A percentile compares a stretch with the other conserved stretches of the same genome.
phyloP scores from a whole-genome alignment of 2,797 vertebrate species.

The Fringilla coelebs region DNA sequence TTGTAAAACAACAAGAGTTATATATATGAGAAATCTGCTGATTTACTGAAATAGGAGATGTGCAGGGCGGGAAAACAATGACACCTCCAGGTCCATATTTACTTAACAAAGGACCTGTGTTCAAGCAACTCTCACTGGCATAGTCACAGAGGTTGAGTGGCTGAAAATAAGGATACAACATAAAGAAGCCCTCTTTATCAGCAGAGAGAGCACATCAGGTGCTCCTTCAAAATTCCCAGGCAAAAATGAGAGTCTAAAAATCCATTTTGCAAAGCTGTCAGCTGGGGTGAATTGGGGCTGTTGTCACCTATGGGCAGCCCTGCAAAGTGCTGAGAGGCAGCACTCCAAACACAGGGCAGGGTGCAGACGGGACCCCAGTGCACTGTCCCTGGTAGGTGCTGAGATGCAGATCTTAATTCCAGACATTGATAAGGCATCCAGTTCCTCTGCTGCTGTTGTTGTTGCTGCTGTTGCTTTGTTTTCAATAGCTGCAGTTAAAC shows the following conservation, averaged over 20 bases:
- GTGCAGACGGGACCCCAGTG: neutral
- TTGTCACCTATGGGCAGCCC: neutral
- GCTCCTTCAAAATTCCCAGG: neutral
- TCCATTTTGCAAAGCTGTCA: neutral
- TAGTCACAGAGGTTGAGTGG: neutral
- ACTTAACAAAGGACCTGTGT: neutral
- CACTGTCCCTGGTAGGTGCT: neutral
- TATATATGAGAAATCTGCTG: neutral
- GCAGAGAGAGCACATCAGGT: neutral
- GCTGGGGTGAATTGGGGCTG: neutral
- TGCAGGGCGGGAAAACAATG: neutral
- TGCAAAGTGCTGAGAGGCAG: neutral
- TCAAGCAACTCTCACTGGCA: neutral
- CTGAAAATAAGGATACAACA: neutral
- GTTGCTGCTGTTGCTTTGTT: slow-evolving; percentile 13
- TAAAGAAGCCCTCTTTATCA: neutral
- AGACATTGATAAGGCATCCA: neutral
- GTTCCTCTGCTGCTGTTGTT: neutral
- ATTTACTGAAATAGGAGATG: neutral
- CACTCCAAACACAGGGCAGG: neutral
- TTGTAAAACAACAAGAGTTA: neutral
- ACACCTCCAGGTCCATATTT: neutral
- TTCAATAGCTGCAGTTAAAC: slow-evolving; percentile 30
- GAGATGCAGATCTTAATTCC: neutral
- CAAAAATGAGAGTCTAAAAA: neutral